phyloP scores from a whole-genome alignment of 2,113 vertebrate species.

The Pleuronectes platessa region DNA sequence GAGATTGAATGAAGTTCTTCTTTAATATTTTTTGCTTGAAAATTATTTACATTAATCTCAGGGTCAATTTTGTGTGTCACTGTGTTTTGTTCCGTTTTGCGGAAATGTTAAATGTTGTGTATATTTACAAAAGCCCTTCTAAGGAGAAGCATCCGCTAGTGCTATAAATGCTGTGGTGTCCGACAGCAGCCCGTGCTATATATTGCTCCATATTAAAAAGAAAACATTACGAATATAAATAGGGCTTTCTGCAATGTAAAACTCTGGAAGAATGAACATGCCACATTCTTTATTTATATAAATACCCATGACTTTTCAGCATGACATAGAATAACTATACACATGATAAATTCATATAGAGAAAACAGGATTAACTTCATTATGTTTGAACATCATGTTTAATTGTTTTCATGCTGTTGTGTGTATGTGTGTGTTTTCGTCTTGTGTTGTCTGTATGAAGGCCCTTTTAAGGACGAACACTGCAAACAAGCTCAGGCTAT shows the following conservation, averaged over 20 bases:
- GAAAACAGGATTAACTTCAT: neutral
- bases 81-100: too few species aligned
- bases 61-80: neutral
- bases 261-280: neutral
- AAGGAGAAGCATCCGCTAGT: neutral
- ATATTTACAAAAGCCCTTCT: neutral
- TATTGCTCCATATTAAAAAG: neutral
- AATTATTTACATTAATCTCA: neutral
- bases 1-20: neutral
- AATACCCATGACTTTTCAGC: neutral
- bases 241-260: neutral
- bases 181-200: too few species aligned
- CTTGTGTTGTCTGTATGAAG: neutral
- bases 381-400: neutral
- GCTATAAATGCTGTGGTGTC: neutral
- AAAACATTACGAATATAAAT: neutral
- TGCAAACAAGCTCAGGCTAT: conserved; percentile 4
- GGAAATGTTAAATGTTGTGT: neutral
- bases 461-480: neutral
- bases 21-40: neutral
- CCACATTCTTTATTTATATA: neutral
- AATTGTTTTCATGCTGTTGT: too few species aligned
- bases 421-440: neutral
- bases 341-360: neutral
- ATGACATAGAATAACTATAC: too few species aligned